Evolutionary conservation across 2,888 invertebrate species (phyloP).

Genomic region (Sclerodermus sp.): DNA sequence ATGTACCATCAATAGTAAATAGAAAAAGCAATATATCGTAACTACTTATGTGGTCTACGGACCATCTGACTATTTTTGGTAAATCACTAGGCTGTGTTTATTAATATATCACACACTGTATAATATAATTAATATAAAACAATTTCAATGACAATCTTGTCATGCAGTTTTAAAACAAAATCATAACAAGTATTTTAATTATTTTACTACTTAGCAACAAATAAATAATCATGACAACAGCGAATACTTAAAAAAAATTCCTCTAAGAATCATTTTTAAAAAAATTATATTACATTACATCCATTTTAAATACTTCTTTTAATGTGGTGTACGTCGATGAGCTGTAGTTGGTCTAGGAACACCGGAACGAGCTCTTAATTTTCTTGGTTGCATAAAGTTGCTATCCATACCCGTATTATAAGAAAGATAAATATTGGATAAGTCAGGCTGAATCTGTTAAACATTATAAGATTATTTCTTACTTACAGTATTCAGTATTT

Average conservation of each 20-base stretch:
- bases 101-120: no score
- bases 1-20: no score
- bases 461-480: not conserved
- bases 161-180: no score
- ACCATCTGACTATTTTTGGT: no score
- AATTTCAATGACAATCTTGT: no score
- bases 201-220: not conserved
- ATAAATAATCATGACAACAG: slow-evolving; percentile 13
- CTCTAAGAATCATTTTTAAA: slow-evolving; percentile 11
- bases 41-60: no score
- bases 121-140: no score
- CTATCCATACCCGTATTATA: slow-evolving; percentile 61
- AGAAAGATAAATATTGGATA: slow-evolving; percentile 69
- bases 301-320: slow-evolving; percentile 12
- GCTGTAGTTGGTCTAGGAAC: slow-evolving; percentile 62
- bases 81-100: no score
- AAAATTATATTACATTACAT: slow-evolving; percentile 6
- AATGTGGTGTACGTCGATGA: slow-evolving; percentile 49
- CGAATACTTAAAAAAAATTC: slow-evolving; percentile 21
- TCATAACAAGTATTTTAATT: no score
- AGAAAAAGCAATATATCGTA: no score
- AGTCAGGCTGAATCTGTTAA: slow-evolving; percentile 65
- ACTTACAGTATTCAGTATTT: not conserved
- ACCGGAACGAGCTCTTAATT: slow-evolving; percentile 60
- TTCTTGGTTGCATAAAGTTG: slow-evolving; percentile 64